Percentiles rank a stretch among this genome's conserved stretches.
phyloP scores from a whole-genome alignment of 2,888 invertebrate species.

The Melanargia galathea region DNA sequence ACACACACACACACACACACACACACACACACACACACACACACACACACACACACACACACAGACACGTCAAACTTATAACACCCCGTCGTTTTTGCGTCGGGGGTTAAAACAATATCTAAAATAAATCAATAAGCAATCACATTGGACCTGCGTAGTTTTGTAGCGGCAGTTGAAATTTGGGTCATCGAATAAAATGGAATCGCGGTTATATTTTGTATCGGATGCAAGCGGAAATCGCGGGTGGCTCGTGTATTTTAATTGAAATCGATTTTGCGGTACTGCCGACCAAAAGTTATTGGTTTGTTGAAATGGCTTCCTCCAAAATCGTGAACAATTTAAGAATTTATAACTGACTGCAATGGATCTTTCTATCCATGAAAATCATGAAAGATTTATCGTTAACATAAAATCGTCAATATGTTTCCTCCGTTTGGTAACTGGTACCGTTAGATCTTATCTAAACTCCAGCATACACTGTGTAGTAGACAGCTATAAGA shows the following conservation, averaged over 20 bases:
- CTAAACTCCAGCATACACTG: too few relatives aligned
- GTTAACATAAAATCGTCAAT: too few relatives aligned
- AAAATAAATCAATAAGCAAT: conserved; percentile 71
- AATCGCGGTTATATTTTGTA: conserved; percentile 45
- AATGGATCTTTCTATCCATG: neutral
- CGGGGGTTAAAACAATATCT: conserved; percentile 48
- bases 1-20: too few relatives aligned
- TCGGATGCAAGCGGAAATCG: conserved; percentile 37
- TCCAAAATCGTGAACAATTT: conserved; percentile 12
- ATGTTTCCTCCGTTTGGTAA: too few relatives aligned
- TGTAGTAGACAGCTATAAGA: too few relatives aligned
- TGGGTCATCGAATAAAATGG: conserved; percentile 63
- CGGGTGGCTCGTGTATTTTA: conserved; percentile 34
- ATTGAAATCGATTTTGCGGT: conserved; percentile 38
- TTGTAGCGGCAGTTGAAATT: conserved; percentile 54
- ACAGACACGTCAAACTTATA: too few relatives aligned
- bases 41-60: too few relatives aligned
- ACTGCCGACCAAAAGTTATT: conserved; percentile 29
- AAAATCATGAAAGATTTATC: too few relatives aligned
- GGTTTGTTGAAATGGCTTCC: conserved; percentile 29
- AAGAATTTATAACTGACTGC: neutral
- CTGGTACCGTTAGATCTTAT: too few relatives aligned
- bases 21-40: too few relatives aligned
- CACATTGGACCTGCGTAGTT: conserved; percentile 63
- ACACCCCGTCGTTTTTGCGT: too few relatives aligned